phyloP scores from a whole-genome alignment of 2,888 invertebrate genomes.

The Epirrhoe tristata region DNA sequence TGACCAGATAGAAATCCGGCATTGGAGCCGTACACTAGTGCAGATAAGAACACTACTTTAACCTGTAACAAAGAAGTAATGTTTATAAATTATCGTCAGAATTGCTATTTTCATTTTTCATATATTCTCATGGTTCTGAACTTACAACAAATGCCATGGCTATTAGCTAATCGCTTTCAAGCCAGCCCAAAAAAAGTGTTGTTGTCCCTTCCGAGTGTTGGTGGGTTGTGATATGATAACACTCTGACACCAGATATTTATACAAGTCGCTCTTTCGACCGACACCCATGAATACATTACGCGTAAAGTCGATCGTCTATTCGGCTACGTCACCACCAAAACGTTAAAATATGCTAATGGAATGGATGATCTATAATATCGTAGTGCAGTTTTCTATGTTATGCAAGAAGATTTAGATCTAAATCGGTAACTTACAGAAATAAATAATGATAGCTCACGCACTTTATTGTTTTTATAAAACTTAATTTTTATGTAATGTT shows the following conservation, averaged over 20 bases:
- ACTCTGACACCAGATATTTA: slow-evolving; percentile 73
- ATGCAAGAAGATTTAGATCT: slow-evolving; percentile 46
- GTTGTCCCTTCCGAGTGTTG: slow-evolving; percentile 75
- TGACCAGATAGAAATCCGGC: slow-evolving; percentile 65
- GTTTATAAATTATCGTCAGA: slow-evolving; percentile 13
- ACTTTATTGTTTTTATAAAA: background rate
- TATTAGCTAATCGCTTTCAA: slow-evolving; percentile 82
- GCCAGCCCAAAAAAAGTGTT: slow-evolving; percentile 72
- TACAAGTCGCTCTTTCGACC: slow-evolving; percentile 71
- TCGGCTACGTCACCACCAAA: slow-evolving; percentile 55
- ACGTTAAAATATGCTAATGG: slow-evolving; percentile 52
- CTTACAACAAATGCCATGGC: slow-evolving; percentile 84
- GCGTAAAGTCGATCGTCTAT: slow-evolving; percentile 55
- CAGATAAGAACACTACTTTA: slow-evolving; percentile 68
- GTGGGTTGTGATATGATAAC: slow-evolving; percentile 73
- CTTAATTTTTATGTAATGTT: too few species aligned
- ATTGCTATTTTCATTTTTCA: slow-evolving; percentile 10
- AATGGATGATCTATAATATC: slow-evolving; percentile 42
- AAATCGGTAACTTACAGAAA: background rate
- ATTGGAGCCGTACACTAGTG: slow-evolving; percentile 66
- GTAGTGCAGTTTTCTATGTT: slow-evolving; percentile 50
- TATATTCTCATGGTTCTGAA: slow-evolving; percentile 47
- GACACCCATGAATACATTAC: slow-evolving; percentile 71
- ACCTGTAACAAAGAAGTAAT: slow-evolving; percentile 66
- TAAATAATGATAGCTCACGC: background rate